Conservation (phyloP, 2,797 vertebrate genomes). For the Tarsius wallacei region DNA sequence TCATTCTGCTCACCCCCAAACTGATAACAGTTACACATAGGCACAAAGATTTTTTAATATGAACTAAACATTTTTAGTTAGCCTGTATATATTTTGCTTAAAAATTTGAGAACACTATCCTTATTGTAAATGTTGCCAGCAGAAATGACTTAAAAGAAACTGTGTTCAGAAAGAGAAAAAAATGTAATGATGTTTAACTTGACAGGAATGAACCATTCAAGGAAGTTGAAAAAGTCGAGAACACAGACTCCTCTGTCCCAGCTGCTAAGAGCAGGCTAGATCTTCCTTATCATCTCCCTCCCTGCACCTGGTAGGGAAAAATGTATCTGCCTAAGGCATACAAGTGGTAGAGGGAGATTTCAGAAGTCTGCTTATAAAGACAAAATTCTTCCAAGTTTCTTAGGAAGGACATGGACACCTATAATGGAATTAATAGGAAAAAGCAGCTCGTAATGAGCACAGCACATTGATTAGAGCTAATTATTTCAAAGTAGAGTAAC, state of each 20-base stretch:
- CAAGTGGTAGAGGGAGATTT: neutral
- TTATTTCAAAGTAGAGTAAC: slow-evolving; percentile 39
- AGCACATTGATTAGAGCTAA: neutral
- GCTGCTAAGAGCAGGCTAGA: neutral
- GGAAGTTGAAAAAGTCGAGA: neutral
- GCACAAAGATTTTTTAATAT: neutral
- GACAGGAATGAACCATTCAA: neutral
- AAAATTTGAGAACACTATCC: neutral
- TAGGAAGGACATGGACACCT: neutral
- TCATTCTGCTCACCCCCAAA: neutral
- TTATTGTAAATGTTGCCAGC: neutral
- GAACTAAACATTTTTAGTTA: neutral
- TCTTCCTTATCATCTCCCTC: neutral
- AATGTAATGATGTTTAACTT: neutral
- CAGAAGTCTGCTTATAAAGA: slow-evolving; percentile 20
- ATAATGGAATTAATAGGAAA: neutral
- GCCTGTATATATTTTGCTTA: neutral
- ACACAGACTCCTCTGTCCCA: neutral
- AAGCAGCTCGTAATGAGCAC: neutral
- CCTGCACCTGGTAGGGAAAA: neutral
- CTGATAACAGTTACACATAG: neutral
- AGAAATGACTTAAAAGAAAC: neutral
- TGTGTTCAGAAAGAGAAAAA: neutral
- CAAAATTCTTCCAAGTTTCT: neutral
- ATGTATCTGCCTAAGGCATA: neutral